Evolutionary conservation across 2,113 vertebrate species (phyloP).

Genomic region (Festucalex cinctus): DNA sequence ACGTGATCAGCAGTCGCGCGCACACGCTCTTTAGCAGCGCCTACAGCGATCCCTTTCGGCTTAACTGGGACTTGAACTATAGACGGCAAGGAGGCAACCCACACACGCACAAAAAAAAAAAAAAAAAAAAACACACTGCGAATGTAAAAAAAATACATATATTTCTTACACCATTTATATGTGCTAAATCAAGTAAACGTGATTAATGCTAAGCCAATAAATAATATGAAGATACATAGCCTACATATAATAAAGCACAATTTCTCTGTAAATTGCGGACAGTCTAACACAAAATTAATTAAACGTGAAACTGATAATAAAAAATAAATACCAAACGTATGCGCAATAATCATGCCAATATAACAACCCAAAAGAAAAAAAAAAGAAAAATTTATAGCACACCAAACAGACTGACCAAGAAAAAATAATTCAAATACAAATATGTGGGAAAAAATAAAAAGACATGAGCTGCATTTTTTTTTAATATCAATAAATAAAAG

Average conservation of each 20-base stretch:
- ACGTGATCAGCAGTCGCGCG: conserved; percentile 59
- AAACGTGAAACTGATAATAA: conserved; percentile 1
- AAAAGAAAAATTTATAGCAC: neutral
- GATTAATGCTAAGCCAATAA: neutral
- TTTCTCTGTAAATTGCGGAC: neutral
- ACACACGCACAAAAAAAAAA: conserved; percentile 12
- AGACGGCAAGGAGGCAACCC: conserved; percentile 26
- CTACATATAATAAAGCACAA: neutral
- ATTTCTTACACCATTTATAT: neutral
- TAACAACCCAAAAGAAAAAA: neutral
- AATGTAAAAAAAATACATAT: neutral
- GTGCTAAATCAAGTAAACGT: neutral
- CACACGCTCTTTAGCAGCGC: conserved; percentile 73
- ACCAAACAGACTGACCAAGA: neutral
- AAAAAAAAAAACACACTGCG: conserved; percentile 6
- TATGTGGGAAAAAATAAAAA: neutral
- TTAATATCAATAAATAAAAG: neutral
- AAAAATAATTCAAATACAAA: neutral
- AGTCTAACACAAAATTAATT: neutral
- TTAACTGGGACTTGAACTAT: conserved; percentile 72
- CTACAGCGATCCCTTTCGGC: conserved; percentile 82
- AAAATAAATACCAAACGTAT: neutral
- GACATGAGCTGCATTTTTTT: neutral
- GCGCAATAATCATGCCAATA: neutral
- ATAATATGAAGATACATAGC: neutral